Conservation (phyloP, 1,140 invertebrate species). For the Macrocentrus cingulum region DNA sequence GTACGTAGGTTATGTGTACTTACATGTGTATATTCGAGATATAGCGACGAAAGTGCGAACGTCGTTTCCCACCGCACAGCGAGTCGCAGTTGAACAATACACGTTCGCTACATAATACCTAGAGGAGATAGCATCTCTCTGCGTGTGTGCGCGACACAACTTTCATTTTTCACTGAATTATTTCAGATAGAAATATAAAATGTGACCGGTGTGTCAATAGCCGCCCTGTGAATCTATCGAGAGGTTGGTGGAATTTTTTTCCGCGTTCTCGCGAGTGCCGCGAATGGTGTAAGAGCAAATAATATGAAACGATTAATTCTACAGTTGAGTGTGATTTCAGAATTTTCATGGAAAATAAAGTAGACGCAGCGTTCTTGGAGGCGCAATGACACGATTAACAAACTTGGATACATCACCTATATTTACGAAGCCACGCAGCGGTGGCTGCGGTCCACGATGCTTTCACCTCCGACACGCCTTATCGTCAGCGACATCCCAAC, state of each 20-base stretch:
- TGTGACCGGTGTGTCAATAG: too few species aligned
- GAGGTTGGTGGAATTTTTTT: too few species aligned
- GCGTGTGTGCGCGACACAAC: conserved; percentile 10
- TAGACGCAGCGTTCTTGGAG: too few species aligned
- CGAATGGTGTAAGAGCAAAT: too few species aligned
- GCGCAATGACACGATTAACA: too few species aligned
- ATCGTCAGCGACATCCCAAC: not conserved
- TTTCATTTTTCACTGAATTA: conserved; percentile 19
- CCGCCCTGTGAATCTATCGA: not conserved
- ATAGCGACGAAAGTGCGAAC: conserved; percentile 22
- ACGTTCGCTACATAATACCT: conserved; percentile 21
- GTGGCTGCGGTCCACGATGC: conserved; percentile 18
- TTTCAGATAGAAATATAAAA: too few species aligned
- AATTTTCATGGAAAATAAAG: not conserved
- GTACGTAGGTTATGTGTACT: not conserved
- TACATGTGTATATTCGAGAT: not conserved
- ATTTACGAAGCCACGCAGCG: not conserved
- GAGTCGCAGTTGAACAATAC: conserved; percentile 14
- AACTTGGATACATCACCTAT: not conserved
- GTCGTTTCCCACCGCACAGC: conserved; percentile 14
- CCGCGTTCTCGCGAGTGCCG: too few species aligned
- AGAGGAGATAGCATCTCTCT: conserved; percentile 11
- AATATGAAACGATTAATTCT: too few species aligned
- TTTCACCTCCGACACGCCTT: conserved; percentile 18
- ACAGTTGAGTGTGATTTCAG: too few species aligned